Percentiles rank a stretch among this genome's conserved stretches.
phyloP scores from a whole-genome alignment of 2,888 invertebrate genomes.

The Drosophila niveifrons region DNA sequence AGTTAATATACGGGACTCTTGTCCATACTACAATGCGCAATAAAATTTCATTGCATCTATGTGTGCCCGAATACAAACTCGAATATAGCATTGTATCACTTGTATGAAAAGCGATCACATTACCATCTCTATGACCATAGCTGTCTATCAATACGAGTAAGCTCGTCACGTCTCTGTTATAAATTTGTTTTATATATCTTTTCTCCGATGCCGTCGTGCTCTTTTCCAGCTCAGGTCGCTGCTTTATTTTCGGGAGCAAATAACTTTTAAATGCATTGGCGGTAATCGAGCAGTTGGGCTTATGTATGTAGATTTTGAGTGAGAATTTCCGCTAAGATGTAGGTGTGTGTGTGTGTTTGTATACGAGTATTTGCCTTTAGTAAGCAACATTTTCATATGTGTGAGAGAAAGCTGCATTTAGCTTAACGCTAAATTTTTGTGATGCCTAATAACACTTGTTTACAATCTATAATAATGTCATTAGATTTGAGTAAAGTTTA shows the following conservation, averaged over 20 bases:
- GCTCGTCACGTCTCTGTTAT: slow-evolving; percentile 78
- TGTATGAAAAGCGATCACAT: slow-evolving; percentile 40
- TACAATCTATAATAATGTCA: slow-evolving; percentile 37
- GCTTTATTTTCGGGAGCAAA: background rate
- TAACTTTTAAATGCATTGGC: background rate
- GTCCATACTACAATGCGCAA: background rate
- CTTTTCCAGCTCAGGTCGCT: slow-evolving; percentile 13
- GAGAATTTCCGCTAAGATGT: background rate
- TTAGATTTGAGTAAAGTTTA: slow-evolving; percentile 13
- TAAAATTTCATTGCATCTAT: slow-evolving; percentile 3
- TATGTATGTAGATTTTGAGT: too few relatives aligned
- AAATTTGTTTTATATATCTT: slow-evolving; percentile 75
- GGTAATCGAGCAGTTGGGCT: too few relatives aligned
- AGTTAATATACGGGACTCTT: background rate
- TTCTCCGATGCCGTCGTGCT: slow-evolving; percentile 41
- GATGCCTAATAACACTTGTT: slow-evolving; percentile 45
- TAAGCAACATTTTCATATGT: background rate
- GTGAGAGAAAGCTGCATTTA: too few relatives aligned
- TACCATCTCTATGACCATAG: slow-evolving; percentile 30
- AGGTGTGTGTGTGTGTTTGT: too few relatives aligned
- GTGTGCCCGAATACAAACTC: slow-evolving; percentile 11
- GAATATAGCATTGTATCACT: slow-evolving; percentile 39
- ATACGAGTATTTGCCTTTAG: background rate
- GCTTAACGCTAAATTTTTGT: slow-evolving; percentile 6
- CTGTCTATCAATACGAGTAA: slow-evolving; percentile 77